A percentile compares a stretch with the other conserved stretches of the same genome.
Evolutionary conservation across 1,140 invertebrate genomes (phyloP).

Genomic region (Aphelenchoides besseyi): DNA sequence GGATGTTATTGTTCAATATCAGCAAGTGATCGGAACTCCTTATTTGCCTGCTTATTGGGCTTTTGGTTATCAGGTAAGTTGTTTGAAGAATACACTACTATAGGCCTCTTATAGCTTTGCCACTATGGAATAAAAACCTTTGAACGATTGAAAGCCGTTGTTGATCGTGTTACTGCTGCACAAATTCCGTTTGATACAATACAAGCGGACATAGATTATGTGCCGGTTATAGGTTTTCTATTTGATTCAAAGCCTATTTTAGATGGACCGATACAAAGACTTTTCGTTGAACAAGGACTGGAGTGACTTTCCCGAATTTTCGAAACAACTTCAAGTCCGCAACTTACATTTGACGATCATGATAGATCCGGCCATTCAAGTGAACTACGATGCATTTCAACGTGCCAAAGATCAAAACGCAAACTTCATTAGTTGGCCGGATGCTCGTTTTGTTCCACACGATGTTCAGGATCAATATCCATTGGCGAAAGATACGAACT

Average conservation of each 20-base stretch:
- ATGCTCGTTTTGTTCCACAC: background rate
- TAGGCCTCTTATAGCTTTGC: conserved; percentile 67
- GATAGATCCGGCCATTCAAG: conserved; percentile 33
- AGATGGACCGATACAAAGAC: conserved; percentile 76
- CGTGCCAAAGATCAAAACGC: conserved; percentile 32
- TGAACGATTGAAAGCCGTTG: conserved; percentile 68
- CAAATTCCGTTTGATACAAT: conserved; percentile 57
- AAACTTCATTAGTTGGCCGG: conserved; percentile 29
- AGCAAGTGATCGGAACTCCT: conserved; percentile 60
- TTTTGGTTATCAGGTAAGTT: conserved; percentile 66
- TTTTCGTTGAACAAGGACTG: conserved; percentile 77
- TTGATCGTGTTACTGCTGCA: conserved; percentile 56
- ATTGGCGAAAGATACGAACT: conserved; percentile 13
- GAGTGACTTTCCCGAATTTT: conserved; percentile 72
- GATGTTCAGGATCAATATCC: conserved; percentile 25
- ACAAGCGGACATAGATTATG: conserved; percentile 73
- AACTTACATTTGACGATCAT: conserved; percentile 16
- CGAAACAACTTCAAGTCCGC: conserved; percentile 70
- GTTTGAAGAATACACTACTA: conserved; percentile 61
- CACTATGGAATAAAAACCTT: conserved; percentile 73
- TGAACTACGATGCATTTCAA: conserved; percentile 27
- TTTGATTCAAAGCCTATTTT: no score
- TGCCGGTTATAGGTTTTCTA: no score
- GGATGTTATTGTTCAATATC: conserved; percentile 67
- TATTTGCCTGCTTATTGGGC: conserved; percentile 66